phyloP scores from a whole-genome alignment of 1,140 invertebrate species.

The Telenomus remus region DNA sequence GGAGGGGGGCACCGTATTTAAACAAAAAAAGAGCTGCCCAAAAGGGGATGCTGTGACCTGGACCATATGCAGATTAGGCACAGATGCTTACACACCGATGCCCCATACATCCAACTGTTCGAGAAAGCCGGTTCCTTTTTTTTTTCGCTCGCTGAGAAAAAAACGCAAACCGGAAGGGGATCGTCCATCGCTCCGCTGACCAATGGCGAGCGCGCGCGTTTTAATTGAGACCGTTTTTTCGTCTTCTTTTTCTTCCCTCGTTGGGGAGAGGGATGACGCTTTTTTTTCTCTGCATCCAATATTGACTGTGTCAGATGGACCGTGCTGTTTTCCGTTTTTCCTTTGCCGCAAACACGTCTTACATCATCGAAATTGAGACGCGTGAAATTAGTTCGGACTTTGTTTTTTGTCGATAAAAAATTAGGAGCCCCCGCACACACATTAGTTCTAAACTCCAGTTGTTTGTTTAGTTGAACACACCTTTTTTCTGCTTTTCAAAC shows the following conservation, averaged over 20 bases:
- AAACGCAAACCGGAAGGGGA: conserved; percentile 55
- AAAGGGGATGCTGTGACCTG: conserved; percentile 65
- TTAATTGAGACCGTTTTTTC: conserved; percentile 49
- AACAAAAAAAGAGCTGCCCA: conserved; percentile 62
- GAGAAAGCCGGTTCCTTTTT: conserved; percentile 68
- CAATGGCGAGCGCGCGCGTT: conserved; percentile 40
- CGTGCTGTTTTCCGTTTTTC: conserved; percentile 50
- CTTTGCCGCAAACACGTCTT: conserved; percentile 36
- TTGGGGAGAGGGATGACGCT: conserved; percentile 13
- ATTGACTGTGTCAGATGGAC: conserved; percentile 53
- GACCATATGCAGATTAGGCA: conserved; percentile 73
- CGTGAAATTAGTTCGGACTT: conserved; percentile 54
- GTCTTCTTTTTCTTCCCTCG: conserved; percentile 38
- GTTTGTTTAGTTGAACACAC: too few relatives aligned
- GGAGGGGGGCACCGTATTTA: conserved; percentile 53
- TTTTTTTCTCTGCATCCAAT: conserved; percentile 39
- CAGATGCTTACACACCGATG: conserved; percentile 66
- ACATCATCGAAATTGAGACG: conserved; percentile 51
- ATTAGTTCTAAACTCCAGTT: background rate
- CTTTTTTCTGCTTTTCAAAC: background rate
- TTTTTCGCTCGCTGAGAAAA: conserved; percentile 58
- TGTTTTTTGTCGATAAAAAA: conserved; percentile 35
- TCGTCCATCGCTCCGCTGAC: conserved; percentile 36
- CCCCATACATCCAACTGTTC: conserved; percentile 57
- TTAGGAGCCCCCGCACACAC: background rate